Evolutionary conservation across 1,140 invertebrate genomes (phyloP).

Genomic region (Aphidius ervi): DNA sequence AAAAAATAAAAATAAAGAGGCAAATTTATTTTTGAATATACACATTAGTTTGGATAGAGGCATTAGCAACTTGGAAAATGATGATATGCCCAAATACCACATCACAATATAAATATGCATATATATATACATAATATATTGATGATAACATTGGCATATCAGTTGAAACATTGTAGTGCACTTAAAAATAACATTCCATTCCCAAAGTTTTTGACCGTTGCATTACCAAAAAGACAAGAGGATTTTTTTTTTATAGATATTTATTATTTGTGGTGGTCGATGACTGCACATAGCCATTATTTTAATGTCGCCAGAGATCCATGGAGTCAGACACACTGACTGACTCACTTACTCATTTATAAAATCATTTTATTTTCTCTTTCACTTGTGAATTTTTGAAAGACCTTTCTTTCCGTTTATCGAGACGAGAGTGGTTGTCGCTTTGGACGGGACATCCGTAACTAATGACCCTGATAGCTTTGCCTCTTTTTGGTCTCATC

Average conservation of each 20-base stretch:
- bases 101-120: no score
- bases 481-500: constrained; percentile 22
- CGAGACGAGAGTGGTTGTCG: constrained; percentile 45
- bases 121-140: no score
- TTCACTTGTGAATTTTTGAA: constrained; percentile 22
- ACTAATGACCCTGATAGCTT: constrained; percentile 51
- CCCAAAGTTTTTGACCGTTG: constrained; percentile 37
- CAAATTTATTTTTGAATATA: no score
- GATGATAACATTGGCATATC: no score
- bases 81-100: no score
- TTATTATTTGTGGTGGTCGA: constrained; percentile 47
- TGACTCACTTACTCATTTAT: neutral
- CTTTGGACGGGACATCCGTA: constrained; percentile 48
- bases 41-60: no score
- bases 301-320: neutral
- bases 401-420: constrained; percentile 39
- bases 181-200: constrained; percentile 41
- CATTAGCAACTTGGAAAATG: no score
- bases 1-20: no score
- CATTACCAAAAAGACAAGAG: constrained; percentile 33
- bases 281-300: constrained; percentile 16
- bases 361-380: constrained; percentile 23
- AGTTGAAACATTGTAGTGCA: constrained; percentile 43
- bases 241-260: constrained; percentile 26
- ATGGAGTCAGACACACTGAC: neutral